These are phyloP conservation scores for Aproaerema taeniolella DNA, from an alignment of 2,888 invertebrate genomes.

Conservation along the genomic window DNA sequence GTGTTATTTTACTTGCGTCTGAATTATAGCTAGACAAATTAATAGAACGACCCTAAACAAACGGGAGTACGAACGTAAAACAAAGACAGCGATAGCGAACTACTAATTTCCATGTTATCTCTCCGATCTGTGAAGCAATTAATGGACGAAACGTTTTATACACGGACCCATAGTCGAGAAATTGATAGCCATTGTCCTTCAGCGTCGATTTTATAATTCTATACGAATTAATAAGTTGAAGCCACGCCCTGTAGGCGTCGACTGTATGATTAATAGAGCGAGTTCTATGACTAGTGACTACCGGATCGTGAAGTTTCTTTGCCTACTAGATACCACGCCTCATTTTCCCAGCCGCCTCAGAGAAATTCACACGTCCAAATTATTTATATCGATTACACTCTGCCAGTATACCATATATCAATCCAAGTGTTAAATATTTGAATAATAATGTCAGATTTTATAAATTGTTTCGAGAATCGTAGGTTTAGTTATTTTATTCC, in stretches of 20 bases:
- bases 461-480: slow-evolving; percentile 38
- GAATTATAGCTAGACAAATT: too few relatives aligned
- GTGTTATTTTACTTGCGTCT: too few relatives aligned
- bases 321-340: slow-evolving; percentile 48
- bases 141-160: slow-evolving; percentile 12
- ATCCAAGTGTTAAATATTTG: slow-evolving; percentile 51
- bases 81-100: slow-evolving; percentile 4
- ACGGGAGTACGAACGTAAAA: slow-evolving; percentile 3
- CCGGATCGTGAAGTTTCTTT: slow-evolving; percentile 47
- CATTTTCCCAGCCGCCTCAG: slow-evolving; percentile 23
- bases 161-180: slow-evolving; percentile 11
- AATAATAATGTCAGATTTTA: slow-evolving; percentile 50
- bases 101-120: slow-evolving; percentile 12
- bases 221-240: slow-evolving; percentile 64
- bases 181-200: slow-evolving; percentile 40
- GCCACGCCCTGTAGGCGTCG: slow-evolving; percentile 72
- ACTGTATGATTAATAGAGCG: slow-evolving; percentile 65
- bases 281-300: slow-evolving; percentile 63
- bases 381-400: slow-evolving; percentile 52
- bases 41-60: slow-evolving; percentile 6
- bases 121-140: slow-evolving; percentile 10
- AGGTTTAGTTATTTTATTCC: slow-evolving; percentile 31
- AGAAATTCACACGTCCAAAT: slow-evolving; percentile 46
- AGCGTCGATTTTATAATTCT: slow-evolving; percentile 57
- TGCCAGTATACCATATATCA: slow-evolving; percentile 40